These are phyloP conservation scores for Strigamia maritima DNA, from an alignment of 2,888 invertebrate genomes.

Conservation along the genomic window DNA sequence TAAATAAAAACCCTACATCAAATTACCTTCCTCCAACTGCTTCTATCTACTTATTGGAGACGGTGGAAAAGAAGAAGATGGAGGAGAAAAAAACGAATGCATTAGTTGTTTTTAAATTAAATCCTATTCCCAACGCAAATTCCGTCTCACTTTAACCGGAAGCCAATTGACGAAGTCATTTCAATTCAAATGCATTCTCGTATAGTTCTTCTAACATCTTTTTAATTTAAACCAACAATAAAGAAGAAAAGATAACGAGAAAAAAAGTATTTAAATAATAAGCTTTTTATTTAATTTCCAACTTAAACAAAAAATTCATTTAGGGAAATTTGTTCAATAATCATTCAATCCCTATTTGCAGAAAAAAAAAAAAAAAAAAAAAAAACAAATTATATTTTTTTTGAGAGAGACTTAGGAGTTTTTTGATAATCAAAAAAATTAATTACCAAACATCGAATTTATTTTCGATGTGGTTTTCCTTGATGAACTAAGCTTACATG, in stretches of 20 bases:
- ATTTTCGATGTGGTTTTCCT: too few relatives aligned
- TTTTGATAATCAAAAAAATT: too few relatives aligned
- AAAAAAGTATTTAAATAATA: background rate
- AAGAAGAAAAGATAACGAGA: background rate
- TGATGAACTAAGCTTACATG: too few relatives aligned
- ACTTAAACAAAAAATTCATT: background rate
- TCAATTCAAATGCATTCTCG: conserved; percentile 10
- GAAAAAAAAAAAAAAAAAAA: too few relatives aligned
- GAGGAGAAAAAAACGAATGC: background rate
- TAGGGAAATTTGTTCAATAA: background rate
- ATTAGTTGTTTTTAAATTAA: conserved; percentile 15
- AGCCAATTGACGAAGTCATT: conserved; percentile 10
- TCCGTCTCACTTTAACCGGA: conserved; percentile 15
- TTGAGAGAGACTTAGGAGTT: too few relatives aligned
- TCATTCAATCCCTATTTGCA: too few relatives aligned
- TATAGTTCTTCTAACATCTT: background rate
- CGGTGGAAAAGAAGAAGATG: background rate
- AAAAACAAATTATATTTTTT: too few relatives aligned
- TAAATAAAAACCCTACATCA: conserved; percentile 9
- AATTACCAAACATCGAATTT: too few relatives aligned
- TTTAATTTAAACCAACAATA: background rate
- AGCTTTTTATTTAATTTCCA: background rate
- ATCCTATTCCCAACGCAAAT: conserved; percentile 15
- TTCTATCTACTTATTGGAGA: background rate
- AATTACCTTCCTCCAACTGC: conserved; percentile 5